Percentiles rank a stretch among this genome's conserved stretches.
Evolutionary conservation across 1,140 invertebrate species (phyloP).

Genomic region (Drosophila virilis): DNA sequence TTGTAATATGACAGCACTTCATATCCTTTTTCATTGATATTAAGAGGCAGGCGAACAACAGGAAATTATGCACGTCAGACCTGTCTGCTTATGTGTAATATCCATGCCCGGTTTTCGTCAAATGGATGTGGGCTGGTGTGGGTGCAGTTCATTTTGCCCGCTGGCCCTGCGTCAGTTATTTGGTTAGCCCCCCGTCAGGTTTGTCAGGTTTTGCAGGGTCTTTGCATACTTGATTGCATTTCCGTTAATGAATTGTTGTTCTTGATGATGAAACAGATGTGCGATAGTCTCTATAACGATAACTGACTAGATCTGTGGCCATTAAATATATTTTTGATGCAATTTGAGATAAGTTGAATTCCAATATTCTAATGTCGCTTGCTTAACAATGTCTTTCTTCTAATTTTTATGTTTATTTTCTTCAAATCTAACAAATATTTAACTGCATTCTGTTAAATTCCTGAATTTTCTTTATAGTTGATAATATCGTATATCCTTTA

Average conservation of each 20-base stretch:
- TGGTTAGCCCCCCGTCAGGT: constrained; percentile 30
- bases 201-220: constrained; percentile 40
- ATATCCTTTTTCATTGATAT: constrained; percentile 71
- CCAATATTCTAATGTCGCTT: too few species aligned
- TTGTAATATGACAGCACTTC: constrained; percentile 75
- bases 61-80: constrained; percentile 75
- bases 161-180: constrained; percentile 36
- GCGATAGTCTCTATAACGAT: constrained; percentile 24
- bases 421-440: too few species aligned
- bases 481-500: too few species aligned
- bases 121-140: background rate
- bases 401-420: background rate
- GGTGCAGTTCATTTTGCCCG: constrained; percentile 19
- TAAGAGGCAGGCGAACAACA: constrained; percentile 55
- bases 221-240: constrained; percentile 65
- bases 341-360: too few species aligned
- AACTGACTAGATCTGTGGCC: background rate
- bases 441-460: too few species aligned
- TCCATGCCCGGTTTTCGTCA: background rate
- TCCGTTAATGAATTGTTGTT: constrained; percentile 55
- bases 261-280: constrained; percentile 45
- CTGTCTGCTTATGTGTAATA: constrained; percentile 72
- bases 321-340: too few species aligned
- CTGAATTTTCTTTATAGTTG: too few species aligned
- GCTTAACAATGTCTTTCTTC: background rate